A percentile compares a stretch with the other conserved stretches of the same genome.
phyloP scores from a whole-genome alignment of 2,888 invertebrate genomes.

The Isoperla grammatica region DNA sequence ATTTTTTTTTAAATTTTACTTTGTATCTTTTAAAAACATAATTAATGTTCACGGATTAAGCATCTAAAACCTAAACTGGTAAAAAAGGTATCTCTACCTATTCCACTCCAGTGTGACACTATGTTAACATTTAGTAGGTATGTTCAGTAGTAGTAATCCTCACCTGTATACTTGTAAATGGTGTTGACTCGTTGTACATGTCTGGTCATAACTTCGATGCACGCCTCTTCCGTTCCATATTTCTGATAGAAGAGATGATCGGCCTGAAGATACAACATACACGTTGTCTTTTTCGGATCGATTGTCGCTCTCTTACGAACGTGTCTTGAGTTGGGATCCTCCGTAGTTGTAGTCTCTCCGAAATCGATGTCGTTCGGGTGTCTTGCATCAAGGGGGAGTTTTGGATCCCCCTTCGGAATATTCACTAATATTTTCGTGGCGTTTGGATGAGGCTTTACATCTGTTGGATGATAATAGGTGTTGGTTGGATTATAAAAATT shows the following conservation, averaged over 20 bases:
- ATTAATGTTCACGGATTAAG: too few species aligned
- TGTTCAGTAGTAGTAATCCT: constrained; percentile 32
- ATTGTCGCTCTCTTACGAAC: constrained; percentile 56
- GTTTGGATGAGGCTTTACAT: constrained; percentile 1
- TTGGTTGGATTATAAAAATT: constrained; percentile 15
- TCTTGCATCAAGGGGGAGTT: constrained; percentile 1
- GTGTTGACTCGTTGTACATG: constrained; percentile 91
- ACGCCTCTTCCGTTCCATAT: constrained; percentile 89
- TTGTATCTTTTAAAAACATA: too few species aligned
- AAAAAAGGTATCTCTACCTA: too few species aligned
- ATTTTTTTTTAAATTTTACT: too few species aligned
- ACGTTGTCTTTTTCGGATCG: constrained; percentile 85
- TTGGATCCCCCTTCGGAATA: constrained; percentile 11
- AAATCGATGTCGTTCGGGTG: background rate
- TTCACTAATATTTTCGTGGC: constrained; percentile 11
- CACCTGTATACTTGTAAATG: constrained; percentile 79
- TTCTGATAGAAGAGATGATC: constrained; percentile 94
- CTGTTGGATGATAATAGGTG: constrained; percentile 5
- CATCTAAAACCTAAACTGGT: too few species aligned
- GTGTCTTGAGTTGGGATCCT: constrained; percentile 39
- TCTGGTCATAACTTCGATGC: constrained; percentile 91
- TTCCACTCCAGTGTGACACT: too few species aligned
- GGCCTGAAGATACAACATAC: constrained; percentile 92
- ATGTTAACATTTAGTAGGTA: too few species aligned
- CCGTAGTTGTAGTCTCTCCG: constrained; percentile 3